These are phyloP conservation scores for Entomobrya proxima DNA, from an alignment of 2,888 invertebrate genomes.

Conservation along the genomic window DNA sequence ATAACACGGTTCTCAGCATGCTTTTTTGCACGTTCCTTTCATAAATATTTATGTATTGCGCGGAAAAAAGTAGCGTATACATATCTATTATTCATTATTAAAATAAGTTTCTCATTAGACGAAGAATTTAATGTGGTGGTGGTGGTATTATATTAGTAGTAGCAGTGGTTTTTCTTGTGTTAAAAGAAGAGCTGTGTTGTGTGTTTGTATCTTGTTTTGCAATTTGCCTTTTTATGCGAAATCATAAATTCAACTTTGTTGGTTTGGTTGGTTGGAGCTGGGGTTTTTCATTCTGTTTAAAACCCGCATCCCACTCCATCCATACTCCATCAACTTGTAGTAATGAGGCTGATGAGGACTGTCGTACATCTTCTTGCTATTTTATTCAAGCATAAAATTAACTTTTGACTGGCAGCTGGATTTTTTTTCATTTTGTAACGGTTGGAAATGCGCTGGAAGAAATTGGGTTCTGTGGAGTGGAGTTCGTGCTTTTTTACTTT, in stretches of 20 bases:
- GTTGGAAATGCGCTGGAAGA: no score
- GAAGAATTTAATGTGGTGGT: background rate
- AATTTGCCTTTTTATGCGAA: no score
- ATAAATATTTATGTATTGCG: background rate
- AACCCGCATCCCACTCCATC: background rate
- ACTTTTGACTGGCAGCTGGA: conserved; percentile 8
- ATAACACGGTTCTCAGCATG: no score
- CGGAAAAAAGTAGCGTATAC: background rate
- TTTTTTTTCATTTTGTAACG: no score
- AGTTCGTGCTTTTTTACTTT: no score
- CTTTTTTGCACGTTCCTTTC: conserved; percentile 2
- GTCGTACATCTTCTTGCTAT: conserved; percentile 10
- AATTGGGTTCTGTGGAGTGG: no score
- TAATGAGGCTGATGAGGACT: background rate
- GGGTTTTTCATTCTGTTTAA: background rate
- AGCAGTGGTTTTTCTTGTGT: no score
- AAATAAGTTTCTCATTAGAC: conserved; percentile 18
- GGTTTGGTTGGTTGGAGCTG: no score
- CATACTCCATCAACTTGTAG: background rate
- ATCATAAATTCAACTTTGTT: no score
- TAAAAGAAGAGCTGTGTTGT: no score
- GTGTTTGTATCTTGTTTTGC: no score
- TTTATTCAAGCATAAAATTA: conserved; percentile 26
- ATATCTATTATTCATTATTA: conserved; percentile 20
- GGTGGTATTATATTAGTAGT: no score